A percentile compares a stretch with the other conserved stretches of the same genome.
phyloP scores from a whole-genome alignment of 2,888 invertebrate genomes.

The Tenthredo amoena region DNA sequence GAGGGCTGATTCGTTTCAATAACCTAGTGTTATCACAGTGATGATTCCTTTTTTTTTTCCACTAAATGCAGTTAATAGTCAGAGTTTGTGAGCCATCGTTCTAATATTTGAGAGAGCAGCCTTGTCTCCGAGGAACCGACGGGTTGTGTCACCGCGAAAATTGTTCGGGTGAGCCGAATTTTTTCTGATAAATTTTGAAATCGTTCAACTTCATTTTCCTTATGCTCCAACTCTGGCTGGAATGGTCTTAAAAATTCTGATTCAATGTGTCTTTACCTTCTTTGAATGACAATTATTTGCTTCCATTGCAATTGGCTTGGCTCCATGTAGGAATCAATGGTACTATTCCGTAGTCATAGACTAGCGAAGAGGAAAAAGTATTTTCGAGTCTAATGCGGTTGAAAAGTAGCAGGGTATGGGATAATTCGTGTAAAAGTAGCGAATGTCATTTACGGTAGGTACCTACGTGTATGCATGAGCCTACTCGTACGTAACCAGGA shows the following conservation, averaged over 20 bases:
- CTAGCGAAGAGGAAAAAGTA: background rate
- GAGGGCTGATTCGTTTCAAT: background rate
- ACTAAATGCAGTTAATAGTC: background rate
- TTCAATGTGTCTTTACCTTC: background rate
- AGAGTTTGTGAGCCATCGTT: background rate
- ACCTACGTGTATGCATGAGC: background rate
- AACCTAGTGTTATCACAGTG: background rate
- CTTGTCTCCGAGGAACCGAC: background rate
- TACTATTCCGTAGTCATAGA: background rate
- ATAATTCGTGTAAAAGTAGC: constrained; percentile 37
- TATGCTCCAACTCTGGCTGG: background rate
- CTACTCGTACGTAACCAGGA: constrained; percentile 14
- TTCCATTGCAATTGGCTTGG: background rate
- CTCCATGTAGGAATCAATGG: background rate
- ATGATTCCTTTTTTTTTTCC: background rate
- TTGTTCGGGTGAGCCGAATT: background rate
- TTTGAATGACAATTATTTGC: background rate
- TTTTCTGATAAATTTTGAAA: background rate
- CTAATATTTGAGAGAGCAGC: background rate
- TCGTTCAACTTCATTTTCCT: background rate
- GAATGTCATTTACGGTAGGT: constrained; percentile 36
- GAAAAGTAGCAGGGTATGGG: background rate
- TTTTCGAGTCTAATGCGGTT: background rate
- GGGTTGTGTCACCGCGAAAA: background rate
- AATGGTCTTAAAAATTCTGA: background rate